phyloP scores from a whole-genome alignment of 2,113 vertebrate species.

The Bambusicola thoracicus region DNA sequence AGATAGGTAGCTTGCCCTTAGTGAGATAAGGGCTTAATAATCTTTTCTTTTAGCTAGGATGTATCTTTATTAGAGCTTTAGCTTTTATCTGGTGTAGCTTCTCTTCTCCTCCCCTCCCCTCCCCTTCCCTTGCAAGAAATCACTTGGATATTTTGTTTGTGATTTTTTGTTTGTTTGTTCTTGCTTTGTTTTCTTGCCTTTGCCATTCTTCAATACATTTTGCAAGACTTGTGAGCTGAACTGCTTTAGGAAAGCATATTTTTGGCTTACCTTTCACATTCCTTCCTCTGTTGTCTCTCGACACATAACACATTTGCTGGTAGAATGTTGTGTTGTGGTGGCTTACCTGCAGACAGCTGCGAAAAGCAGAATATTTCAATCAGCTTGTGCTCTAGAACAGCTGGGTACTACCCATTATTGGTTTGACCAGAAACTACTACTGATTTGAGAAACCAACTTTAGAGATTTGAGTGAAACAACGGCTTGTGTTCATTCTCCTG shows the following conservation, averaged over 20 bases:
- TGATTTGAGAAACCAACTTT: neutral
- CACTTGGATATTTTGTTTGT: no score
- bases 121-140: neutral
- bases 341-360: neutral
- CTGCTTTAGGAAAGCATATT: neutral
- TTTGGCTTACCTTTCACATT: neutral
- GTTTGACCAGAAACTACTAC: neutral
- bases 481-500: neutral
- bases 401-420: no score
- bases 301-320: no score
- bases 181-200: rapidly evolving
- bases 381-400: rapidly evolving
- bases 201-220: neutral
- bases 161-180: no score
- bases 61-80: neutral
- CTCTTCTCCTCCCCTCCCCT: no score
- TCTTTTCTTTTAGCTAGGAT: neutral
- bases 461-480: neutral
- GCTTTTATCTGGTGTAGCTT: neutral
- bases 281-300: neutral
- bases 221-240: neutral
- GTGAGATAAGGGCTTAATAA: neutral
- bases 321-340: neutral
- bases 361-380: neutral
- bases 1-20: no score